Evolutionary conservation across 2,797 vertebrate species (phyloP).

Genomic region (Tenualosa ilisha): DNA sequence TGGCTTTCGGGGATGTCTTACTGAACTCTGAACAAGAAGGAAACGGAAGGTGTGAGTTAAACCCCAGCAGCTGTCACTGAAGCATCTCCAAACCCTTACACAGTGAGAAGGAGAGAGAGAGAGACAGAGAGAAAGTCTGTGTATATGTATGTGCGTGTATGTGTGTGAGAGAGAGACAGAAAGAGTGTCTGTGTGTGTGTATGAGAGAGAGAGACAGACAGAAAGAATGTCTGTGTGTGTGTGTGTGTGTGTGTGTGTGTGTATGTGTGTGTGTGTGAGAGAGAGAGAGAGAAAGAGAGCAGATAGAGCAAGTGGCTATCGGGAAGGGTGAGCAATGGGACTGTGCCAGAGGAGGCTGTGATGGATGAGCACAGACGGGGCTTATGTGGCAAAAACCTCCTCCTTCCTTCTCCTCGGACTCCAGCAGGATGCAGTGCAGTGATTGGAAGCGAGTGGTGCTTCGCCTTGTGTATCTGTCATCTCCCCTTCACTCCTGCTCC

Average conservation of each 20-base stretch:
- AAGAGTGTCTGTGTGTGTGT: no score
- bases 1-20: slow-evolving; percentile 43
- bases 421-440: slow-evolving; percentile 49
- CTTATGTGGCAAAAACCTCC: slow-evolving; percentile 52
- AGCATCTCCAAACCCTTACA: not conserved
- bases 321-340: slow-evolving; percentile 25
- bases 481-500: slow-evolving; percentile 30
- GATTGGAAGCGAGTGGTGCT: slow-evolving; percentile 58
- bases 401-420: slow-evolving; percentile 29
- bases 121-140: not conserved
- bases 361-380: slow-evolving; percentile 64
- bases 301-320: slow-evolving; percentile 34
- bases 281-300: not conserved
- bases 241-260: no score
- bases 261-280: not conserved
- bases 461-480: slow-evolving; percentile 54
- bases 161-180: no score
- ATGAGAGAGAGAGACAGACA: no score
- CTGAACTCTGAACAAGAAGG: slow-evolving; percentile 33
- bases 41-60: not conserved
- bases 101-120: not conserved
- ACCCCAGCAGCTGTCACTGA: not conserved
- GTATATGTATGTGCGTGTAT: no score
- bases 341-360: slow-evolving; percentile 48
- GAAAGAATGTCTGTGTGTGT: no score